These are phyloP conservation scores for Gymnoscopelus microlampas DNA, from an alignment of 2,797 vertebrate genomes.

Conservation along the genomic window DNA sequence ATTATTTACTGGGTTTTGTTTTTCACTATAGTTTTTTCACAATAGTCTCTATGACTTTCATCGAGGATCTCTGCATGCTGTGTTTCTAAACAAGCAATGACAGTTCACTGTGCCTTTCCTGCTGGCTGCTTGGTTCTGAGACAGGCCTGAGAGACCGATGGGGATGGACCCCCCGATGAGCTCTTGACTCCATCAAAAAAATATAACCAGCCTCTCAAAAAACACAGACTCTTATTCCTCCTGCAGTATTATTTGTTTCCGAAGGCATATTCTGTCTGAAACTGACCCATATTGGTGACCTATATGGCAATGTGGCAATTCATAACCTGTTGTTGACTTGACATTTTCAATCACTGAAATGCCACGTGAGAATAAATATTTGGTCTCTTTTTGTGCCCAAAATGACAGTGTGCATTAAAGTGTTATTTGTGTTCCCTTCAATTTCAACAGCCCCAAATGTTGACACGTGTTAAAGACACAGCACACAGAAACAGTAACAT, in stretches of 20 bases:
- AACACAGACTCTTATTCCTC: conserved; percentile 20
- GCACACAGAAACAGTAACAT: conserved; percentile 43
- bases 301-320: too few relatives aligned
- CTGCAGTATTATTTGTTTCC: too few relatives aligned
- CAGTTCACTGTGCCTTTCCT: conserved; percentile 24
- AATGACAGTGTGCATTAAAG: conserved; percentile 20
- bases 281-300: too few relatives aligned
- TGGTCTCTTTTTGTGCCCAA: conserved; percentile 28
- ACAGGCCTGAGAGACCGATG: conserved; percentile 12
- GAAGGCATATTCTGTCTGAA: too few relatives aligned
- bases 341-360: too few relatives aligned
- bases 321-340: too few relatives aligned
- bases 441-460: conserved; percentile 25
- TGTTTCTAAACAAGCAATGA: conserved; percentile 19
- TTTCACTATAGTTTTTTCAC: conserved; percentile 13
- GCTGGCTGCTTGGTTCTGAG: conserved; percentile 36
- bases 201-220: conserved; percentile 26
- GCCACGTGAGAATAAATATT: too few relatives aligned
- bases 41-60: conserved; percentile 5
- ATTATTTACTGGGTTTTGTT: conserved; percentile 24
- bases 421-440: conserved; percentile 13
- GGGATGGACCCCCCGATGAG: conserved; percentile 7
- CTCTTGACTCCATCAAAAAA: conserved; percentile 37
- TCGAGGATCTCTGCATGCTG: conserved; percentile 18
- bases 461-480: conserved; percentile 66